A percentile compares a stretch with the other conserved stretches of the same genome.
Evolutionary conservation across 2,888 invertebrate species (phyloP).

Genomic region (Synergus laeviventris): DNA sequence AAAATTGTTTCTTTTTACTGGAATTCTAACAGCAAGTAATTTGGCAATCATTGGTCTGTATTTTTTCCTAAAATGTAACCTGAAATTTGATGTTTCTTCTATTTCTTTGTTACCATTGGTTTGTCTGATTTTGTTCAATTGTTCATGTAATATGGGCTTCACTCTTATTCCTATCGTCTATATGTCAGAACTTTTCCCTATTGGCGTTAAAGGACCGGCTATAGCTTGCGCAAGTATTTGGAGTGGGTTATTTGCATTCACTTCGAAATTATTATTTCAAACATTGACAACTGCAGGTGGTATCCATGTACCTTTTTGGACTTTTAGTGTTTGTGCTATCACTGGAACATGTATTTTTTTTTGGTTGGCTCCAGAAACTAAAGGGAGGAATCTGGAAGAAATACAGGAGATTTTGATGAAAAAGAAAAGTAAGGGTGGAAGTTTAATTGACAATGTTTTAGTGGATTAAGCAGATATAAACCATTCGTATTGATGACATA

Average conservation of each 20-base stretch:
- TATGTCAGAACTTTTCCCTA: slow-evolving; percentile 82
- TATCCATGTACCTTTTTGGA: slow-evolving; percentile 79
- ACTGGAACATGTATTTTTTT: slow-evolving; percentile 78
- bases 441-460: not conserved
- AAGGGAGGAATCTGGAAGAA: slow-evolving; percentile 80
- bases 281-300: slow-evolving; percentile 78
- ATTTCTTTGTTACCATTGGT: slow-evolving; percentile 79
- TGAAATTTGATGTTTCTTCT: slow-evolving; percentile 76
- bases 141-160: slow-evolving; percentile 77
- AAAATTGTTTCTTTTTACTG: slow-evolving; percentile 80
- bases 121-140: slow-evolving; percentile 76
- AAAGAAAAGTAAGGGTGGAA: not conserved
- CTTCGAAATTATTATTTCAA: slow-evolving; percentile 63
- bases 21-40: slow-evolving; percentile 78
- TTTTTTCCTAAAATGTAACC: slow-evolving; percentile 78
- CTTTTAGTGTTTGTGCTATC: slow-evolving; percentile 72
- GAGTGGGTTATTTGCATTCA: slow-evolving; percentile 63
- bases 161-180: slow-evolving; percentile 80
- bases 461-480: not conserved
- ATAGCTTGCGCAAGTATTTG: slow-evolving; percentile 81
- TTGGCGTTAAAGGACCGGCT: slow-evolving; percentile 81
- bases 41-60: slow-evolving; percentile 79
- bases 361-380: slow-evolving; percentile 79
- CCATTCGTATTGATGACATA: not conserved
- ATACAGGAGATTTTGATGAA: slow-evolving; percentile 75